Base-by-base conservation (phyloP, 1,140 invertebrate species). In the Neodiprion fabricii region DNA sequence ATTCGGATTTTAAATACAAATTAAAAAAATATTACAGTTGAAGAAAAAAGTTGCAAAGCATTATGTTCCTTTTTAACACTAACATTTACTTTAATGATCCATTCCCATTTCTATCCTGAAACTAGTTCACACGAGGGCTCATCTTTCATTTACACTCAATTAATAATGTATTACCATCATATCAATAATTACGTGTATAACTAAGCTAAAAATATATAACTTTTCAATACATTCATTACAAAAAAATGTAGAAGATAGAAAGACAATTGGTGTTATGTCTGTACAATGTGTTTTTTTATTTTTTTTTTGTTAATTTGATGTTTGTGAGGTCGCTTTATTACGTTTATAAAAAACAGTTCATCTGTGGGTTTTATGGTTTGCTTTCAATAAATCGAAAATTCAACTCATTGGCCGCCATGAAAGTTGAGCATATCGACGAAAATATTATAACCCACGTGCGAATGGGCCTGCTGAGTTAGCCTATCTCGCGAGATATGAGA, bases 221-320 rank as follows among this genome's bases (percentile, higher is more conserved):
- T 69, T 21, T 21, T 7, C 40, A 69, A 69, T 7, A 47, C 67
- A 69, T 69, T 69, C 2, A 23, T 8, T 69, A 11, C 4, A n/a
- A 23, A 65, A 47, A 17, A 17, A 69, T 21, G 14, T 23, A 69
- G 40, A 69, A 69, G 40, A 69, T 23, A 69, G 67, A 69, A 69
- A 69, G 67, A 69, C 67, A 69, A 69, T 69, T 23, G 67, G 67
- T 69, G 67, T 69, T 69, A 21, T 61, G 53, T 61, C 67, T 69
- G 67, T 69, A 69, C 40, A 69, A 11, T 12, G 67, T 69, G 67
- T 69, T 69, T 69, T 14, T 69, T 69, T 68, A n/a, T 68, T 68
- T 3, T 68, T 21, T 69, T 23, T 69, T 17, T 23, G 17, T 69
- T 23, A 23, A 23, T 11, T 69, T 10, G 11, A 5, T 61, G 53